Percentiles rank a stretch among this genome's conserved stretches.
These are phyloP conservation scores for Gymnothorax javanicus DNA, from an alignment of 2,797 vertebrate genomes.

Conservation along the genomic window DNA sequence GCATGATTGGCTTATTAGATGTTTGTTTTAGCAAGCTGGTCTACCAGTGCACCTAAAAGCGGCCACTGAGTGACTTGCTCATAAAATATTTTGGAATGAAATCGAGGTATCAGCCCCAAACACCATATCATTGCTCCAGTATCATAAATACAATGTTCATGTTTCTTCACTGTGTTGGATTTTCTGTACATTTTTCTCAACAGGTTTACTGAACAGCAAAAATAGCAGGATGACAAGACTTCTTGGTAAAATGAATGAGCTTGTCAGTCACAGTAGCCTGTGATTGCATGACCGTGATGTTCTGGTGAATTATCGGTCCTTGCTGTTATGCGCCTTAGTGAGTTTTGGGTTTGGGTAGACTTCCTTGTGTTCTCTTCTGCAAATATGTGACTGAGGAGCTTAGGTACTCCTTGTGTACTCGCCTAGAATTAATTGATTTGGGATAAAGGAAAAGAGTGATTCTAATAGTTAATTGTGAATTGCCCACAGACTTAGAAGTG, in stretches of 20 bases:
- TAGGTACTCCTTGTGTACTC: not conserved
- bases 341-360: not conserved
- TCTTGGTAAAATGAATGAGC: not conserved
- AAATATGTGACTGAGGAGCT: not conserved
- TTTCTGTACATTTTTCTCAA: conserved; percentile 72
- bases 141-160: conserved; percentile 6
- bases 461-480: not conserved
- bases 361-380: not conserved
- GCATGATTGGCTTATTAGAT: too few relatives aligned
- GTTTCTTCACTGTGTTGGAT: conserved; percentile 52
- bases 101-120: too few relatives aligned
- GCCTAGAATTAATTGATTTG: not conserved
- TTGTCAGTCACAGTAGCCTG: not conserved
- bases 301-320: not conserved
- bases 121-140: not conserved
- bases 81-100: too few relatives aligned
- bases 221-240: conserved; percentile 33
- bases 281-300: not conserved
- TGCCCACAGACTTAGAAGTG: not conserved
- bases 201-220: conserved; percentile 74
- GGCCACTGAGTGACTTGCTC: too few relatives aligned
- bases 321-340: not conserved
- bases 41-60: too few relatives aligned
- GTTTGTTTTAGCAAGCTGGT: too few relatives aligned
- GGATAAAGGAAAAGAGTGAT: not conserved